phyloP scores from a whole-genome alignment of 2,888 invertebrate species.

The Idaea aversata region DNA sequence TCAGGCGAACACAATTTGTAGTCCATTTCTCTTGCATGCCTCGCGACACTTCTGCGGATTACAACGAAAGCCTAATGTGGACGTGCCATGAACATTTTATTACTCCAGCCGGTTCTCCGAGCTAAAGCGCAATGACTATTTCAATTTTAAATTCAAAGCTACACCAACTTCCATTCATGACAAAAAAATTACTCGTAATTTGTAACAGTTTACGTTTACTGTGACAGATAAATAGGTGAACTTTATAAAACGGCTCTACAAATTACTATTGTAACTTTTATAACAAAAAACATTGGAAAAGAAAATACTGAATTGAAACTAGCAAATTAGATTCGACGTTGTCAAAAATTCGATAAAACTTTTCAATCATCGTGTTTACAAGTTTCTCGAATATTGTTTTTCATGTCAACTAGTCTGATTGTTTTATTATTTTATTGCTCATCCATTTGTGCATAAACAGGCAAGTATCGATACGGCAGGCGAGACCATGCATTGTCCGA shows the following conservation, averaged over 20 bases:
- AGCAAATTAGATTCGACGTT: not conserved
- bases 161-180: not conserved
- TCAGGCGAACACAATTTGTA: slow-evolving; percentile 67
- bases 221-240: not conserved
- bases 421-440: slow-evolving; percentile 15
- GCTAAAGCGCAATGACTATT: not conserved
- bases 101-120: not conserved
- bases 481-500: slow-evolving; percentile 48
- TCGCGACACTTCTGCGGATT: slow-evolving; percentile 60
- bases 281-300: not conserved
- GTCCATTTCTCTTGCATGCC: slow-evolving; percentile 65
- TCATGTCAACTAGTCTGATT: not conserved
- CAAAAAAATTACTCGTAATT: not conserved
- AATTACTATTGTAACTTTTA: not conserved
- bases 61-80: slow-evolving; percentile 48
- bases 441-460: slow-evolving; percentile 57
- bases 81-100: slow-evolving; percentile 29
- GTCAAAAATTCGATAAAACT: slow-evolving; percentile 14
- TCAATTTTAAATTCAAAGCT: not conserved
- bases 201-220: not conserved
- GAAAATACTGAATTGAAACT: not conserved
- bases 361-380: slow-evolving; percentile 12
- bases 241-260: not conserved
- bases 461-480: slow-evolving; percentile 56
- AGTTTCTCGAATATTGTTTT: slow-evolving; percentile 6